These are phyloP conservation scores for Drosophila ogumai DNA, from an alignment of 1,140 invertebrate genomes.

Conservation along the genomic window DNA sequence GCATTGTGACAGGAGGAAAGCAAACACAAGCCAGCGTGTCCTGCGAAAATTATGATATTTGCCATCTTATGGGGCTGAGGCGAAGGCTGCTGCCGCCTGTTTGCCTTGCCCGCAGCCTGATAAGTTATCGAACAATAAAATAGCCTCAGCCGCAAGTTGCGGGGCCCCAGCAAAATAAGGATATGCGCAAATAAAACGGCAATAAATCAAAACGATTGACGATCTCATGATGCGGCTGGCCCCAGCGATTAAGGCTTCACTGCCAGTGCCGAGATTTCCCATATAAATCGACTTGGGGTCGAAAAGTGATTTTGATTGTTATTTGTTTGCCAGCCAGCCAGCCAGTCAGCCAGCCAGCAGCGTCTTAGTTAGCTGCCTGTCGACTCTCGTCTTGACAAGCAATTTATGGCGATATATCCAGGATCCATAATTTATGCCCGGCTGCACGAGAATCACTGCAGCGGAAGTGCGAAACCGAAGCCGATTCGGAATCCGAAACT, in stretches of 20 bases:
- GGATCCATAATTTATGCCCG: slow-evolving; percentile 69
- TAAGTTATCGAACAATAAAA: slow-evolving; percentile 82
- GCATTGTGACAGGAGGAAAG: slow-evolving; percentile 68
- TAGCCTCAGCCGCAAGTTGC: slow-evolving; percentile 52
- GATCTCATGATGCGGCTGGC: slow-evolving; percentile 75
- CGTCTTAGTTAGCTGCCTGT: slow-evolving; percentile 36
- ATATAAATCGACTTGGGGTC: slow-evolving; percentile 78
- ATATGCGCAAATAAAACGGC: slow-evolving; percentile 83
- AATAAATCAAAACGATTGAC: slow-evolving; percentile 83
- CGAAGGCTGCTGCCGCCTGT: neutral
- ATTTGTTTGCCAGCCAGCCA: slow-evolving; percentile 59
- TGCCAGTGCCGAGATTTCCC: slow-evolving; percentile 59
- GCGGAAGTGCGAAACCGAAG: slow-evolving; percentile 50
- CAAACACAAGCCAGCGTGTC: slow-evolving; percentile 65
- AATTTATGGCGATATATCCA: slow-evolving; percentile 56
- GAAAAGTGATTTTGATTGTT: slow-evolving; percentile 82
- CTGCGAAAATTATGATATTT: slow-evolving; percentile 77
- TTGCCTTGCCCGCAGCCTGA: slow-evolving; percentile 40
- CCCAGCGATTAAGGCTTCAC: slow-evolving; percentile 73
- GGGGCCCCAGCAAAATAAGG: slow-evolving; percentile 63
- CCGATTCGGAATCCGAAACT: slow-evolving; percentile 1
- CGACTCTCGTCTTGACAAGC: slow-evolving; percentile 38
- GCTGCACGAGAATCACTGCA: slow-evolving; percentile 75
- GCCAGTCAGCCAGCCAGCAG: neutral
- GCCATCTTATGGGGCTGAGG: slow-evolving; percentile 18